Conservation (phyloP, 2,888 invertebrate species). For the Seira ritae region DNA sequence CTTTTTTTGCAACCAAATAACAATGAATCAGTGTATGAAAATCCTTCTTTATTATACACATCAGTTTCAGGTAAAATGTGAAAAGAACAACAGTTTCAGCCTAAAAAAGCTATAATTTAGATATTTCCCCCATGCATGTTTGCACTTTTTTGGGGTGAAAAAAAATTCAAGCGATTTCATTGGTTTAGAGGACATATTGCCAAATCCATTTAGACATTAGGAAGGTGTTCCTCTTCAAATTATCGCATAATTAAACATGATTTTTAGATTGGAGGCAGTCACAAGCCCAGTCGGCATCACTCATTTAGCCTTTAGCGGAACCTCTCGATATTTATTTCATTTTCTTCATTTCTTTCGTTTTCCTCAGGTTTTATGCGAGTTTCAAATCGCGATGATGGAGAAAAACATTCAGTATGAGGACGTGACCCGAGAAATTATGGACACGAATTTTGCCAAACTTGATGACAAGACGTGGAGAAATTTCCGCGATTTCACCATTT, state of each 20-base stretch:
- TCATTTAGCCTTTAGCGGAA: slow-evolving; percentile 51
- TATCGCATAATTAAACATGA: slow-evolving; percentile 14
- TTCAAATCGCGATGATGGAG: slow-evolving; percentile 80
- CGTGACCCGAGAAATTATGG: slow-evolving; percentile 75
- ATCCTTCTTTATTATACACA: background rate
- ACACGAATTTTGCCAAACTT: slow-evolving; percentile 75
- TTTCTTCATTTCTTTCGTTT: background rate
- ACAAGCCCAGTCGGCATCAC: background rate
- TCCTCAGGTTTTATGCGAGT: slow-evolving; percentile 81
- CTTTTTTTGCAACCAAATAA: slow-evolving; percentile 17
- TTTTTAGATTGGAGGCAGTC: background rate
- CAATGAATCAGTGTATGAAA: slow-evolving; percentile 13
- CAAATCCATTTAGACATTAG: background rate
- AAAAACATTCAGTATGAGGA: slow-evolving; percentile 77
- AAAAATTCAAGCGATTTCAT: background rate
- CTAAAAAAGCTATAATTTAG: slow-evolving; percentile 2
- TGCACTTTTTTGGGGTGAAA: slow-evolving; percentile 1
- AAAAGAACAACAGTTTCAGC: background rate
- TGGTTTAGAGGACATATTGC: background rate
- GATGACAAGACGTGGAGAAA: slow-evolving; percentile 76
- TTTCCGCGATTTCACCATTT: slow-evolving; percentile 81
- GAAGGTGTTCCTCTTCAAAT: background rate
- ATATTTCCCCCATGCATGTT: slow-evolving; percentile 15
- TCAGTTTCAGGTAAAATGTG: background rate
- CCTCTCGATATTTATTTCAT: background rate